These are phyloP conservation scores for Myodes glareolus DNA, from an alignment of 2,113 vertebrate species.

Conservation along the genomic window DNA sequence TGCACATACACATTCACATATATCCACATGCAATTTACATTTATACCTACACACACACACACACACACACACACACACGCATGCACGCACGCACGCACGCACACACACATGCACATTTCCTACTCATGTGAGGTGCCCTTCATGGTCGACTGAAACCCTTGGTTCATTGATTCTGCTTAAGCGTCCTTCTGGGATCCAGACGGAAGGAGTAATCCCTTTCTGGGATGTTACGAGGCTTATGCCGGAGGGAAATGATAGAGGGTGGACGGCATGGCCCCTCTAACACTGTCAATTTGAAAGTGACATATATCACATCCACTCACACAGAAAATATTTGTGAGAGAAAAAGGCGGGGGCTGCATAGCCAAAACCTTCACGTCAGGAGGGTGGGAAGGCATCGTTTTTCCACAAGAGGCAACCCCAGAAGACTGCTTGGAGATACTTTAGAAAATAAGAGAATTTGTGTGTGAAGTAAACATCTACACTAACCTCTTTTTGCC, in stretches of 20 bases:
- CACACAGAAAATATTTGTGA: background rate
- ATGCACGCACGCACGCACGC: background rate
- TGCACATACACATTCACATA: too few species aligned
- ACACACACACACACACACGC: background rate
- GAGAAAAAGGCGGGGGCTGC: background rate
- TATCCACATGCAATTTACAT: background rate
- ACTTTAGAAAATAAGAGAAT: conserved; percentile 35
- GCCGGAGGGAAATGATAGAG: background rate
- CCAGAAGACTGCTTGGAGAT: background rate
- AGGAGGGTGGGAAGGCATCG: background rate
- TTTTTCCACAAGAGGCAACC: conserved; percentile 15
- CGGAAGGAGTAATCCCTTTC: background rate
- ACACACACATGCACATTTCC: background rate
- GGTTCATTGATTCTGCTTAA: background rate
- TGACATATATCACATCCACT: background rate
- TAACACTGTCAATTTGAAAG: background rate
- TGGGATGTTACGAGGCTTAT: background rate
- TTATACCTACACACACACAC: background rate
- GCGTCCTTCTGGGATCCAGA: background rate
- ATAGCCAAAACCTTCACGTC: background rate
- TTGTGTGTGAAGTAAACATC: background rate
- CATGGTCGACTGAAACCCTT: background rate
- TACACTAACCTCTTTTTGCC: background rate
- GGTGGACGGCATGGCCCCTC: background rate
- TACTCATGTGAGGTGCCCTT: background rate